Evolutionary conservation across 2,797 vertebrate species (phyloP).

Genomic region (Sarcoramphus papa): DNA sequence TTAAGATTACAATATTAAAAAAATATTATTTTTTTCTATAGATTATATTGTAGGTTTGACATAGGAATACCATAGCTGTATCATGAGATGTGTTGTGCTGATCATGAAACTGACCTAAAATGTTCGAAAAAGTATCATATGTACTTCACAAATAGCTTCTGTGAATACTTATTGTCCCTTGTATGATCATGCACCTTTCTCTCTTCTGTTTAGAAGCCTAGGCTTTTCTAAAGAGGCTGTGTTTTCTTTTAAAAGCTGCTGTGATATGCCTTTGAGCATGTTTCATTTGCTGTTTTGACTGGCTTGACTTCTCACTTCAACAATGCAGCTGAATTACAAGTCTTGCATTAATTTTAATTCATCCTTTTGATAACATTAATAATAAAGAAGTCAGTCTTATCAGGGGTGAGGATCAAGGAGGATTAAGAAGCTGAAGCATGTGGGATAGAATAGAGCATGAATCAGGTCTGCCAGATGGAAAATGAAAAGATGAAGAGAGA

Average conservation of each 20-base stretch:
- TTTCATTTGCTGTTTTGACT: slow-evolving; percentile 48
- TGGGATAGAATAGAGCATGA: neutral
- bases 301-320: slow-evolving; percentile 38
- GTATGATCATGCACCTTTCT: neutral
- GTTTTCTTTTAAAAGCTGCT: slow-evolving; percentile 21
- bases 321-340: slow-evolving; percentile 19
- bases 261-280: slow-evolving; percentile 41
- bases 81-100: neutral
- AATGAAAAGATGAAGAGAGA: neutral
- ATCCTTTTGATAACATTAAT: slow-evolving; percentile 32
- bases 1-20: neutral
- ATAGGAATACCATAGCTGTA: neutral
- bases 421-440: slow-evolving; percentile 25
- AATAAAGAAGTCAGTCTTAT: slow-evolving; percentile 29
- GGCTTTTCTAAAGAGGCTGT: slow-evolving; percentile 1
- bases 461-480: neutral
- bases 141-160: neutral
- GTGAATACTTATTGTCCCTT: neutral
- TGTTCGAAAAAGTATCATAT: neutral
- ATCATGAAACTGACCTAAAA: neutral
- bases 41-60: neutral
- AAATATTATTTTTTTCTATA: neutral
- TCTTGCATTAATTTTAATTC: slow-evolving; percentile 42
- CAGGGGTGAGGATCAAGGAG: neutral
- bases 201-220: neutral